Percentiles rank a stretch among this genome's conserved stretches.
Evolutionary conservation across 2,888 invertebrate genomes (phyloP).

Genomic region (Parthenolecanium corni): DNA sequence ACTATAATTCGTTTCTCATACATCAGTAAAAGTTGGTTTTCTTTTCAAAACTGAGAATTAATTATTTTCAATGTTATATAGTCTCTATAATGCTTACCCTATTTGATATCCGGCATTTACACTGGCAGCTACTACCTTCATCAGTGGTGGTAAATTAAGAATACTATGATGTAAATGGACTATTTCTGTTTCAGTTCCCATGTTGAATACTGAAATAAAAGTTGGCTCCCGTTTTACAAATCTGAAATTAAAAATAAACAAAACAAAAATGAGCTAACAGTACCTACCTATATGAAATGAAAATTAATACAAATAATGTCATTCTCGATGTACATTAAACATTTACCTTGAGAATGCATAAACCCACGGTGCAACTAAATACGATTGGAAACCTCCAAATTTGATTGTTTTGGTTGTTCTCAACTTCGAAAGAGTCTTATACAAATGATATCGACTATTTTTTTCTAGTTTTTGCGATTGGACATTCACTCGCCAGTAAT

Average conservation of each 20-base stretch:
- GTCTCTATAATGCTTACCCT: conserved; percentile 37
- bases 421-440: conserved; percentile 45
- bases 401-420: conserved; percentile 42
- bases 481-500: conserved; percentile 15
- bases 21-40: no score
- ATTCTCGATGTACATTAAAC: no score
- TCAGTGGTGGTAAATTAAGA: conserved; percentile 36
- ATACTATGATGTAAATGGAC: conserved; percentile 38
- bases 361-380: conserved; percentile 36
- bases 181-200: conserved; percentile 35
- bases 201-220: conserved; percentile 29
- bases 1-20: no score
- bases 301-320: no score
- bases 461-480: not conserved
- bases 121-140: conserved; percentile 39
- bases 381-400: conserved; percentile 1
- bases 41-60: no score
- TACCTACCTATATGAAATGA: no score
- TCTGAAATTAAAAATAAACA: no score
- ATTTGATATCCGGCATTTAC: conserved; percentile 37
- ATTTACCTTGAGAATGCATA: conserved; percentile 40
- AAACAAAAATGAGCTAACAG: no score
- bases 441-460: conserved; percentile 47
- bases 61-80: no score
- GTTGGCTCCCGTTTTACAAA: no score